Evolutionary conservation across 2,113 vertebrate genomes (phyloP), one percentile per base, ranked within the genome.

Genomic region (Marcusenius ussheri): DNA sequence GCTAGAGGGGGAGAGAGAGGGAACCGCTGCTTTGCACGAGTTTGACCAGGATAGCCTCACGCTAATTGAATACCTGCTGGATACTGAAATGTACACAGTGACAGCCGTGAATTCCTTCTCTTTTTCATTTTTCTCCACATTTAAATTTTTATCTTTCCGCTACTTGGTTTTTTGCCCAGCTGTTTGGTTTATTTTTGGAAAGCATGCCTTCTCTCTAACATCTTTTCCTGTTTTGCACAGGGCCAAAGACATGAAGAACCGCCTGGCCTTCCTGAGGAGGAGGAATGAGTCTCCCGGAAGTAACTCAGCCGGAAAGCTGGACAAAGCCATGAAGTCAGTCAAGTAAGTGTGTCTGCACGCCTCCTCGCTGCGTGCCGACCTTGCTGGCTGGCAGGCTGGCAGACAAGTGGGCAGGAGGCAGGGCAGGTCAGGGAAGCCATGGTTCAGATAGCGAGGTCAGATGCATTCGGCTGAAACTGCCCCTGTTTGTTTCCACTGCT

Each of bases 161-260:
- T 50, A 49, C 42, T 86, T 49, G 0, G 3, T 50, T 49, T 85
- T 86, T 86, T 31, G 45, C 42, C 42, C 24, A 50, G 83, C 83
- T 85, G 46, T 86, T 86, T 86, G 45, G 24, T 66, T 80, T 83
- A 83, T 83, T 39, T 77, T 83, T 83, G 42, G 80, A 46, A 83
- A 83, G 42, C 80, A 24, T 84, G 80, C 17, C 42, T 47, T 84
- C 24, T 84, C 39, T 84, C 45, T 46, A 46, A 47, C 45, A 46
- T 86, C 24, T 89, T 58, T 84, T 88, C 35, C 80, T 74, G 24
- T 50, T 56, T 50, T 87, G 49, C 39, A 49, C 91, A 98, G 98
- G 92, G 96, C 97, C 90, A 96, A 96, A 93, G 97, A 97, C 90
- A 95, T 98, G 94, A 96, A 96, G 92, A 97, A 95, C 92, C 96